Conservation (phyloP, 1,140 invertebrate genomes). For the Schlechtendalia chinensis region DNA sequence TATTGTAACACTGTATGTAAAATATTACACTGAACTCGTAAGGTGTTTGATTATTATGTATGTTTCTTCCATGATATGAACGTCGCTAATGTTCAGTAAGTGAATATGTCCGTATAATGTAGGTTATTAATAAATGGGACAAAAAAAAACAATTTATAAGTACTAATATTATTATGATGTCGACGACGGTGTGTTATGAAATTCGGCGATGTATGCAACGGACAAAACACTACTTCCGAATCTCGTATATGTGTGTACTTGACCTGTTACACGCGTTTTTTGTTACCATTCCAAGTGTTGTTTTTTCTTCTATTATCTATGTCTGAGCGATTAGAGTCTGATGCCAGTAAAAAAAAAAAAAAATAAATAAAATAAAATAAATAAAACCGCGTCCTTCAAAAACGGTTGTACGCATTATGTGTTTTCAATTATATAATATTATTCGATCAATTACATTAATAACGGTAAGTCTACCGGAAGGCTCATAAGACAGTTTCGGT, state of each 20-base stretch:
- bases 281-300: conserved; percentile 15
- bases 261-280: conserved; percentile 10
- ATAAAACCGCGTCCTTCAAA: conserved; percentile 14
- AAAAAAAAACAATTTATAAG: too few relatives aligned
- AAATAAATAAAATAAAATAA: too few relatives aligned
- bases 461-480: not conserved
- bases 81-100: too few relatives aligned
- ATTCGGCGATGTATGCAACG: not conserved
- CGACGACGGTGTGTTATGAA: not conserved
- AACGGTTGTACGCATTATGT: not conserved
- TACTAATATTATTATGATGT: not conserved
- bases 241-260: not conserved
- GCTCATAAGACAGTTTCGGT: not conserved
- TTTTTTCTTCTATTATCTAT: conserved; percentile 27
- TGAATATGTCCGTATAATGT: too few relatives aligned
- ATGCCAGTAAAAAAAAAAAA: conserved; percentile 32
- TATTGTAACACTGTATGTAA: not conserved
- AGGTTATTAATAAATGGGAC: too few relatives aligned
- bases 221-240: not conserved
- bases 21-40: not conserved
- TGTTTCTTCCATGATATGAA: too few relatives aligned
- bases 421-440: not conserved
- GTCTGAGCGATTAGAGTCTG: conserved; percentile 15
- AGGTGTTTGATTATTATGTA: too few relatives aligned
- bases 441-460: not conserved